Conservation (phyloP, 2,797 vertebrate genomes). For the Eurystomus glaucurus region DNA sequence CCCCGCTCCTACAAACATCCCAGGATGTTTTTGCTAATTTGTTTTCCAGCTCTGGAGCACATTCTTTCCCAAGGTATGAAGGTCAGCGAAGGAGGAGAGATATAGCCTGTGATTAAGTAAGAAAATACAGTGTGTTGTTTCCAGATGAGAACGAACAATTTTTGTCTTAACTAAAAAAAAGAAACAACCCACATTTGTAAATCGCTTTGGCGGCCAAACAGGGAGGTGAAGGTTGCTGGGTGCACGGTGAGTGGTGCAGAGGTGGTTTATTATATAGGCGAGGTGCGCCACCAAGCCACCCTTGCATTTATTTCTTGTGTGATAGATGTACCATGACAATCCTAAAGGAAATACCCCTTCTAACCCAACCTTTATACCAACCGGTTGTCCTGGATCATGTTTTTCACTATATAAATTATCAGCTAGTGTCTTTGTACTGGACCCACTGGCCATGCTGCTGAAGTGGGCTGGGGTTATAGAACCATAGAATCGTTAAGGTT, state of each 20-base stretch:
- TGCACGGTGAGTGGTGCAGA: neutral
- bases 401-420: neutral
- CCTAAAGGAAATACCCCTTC: neutral
- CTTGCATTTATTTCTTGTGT: neutral
- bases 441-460: accelerated
- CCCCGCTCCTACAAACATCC: neutral
- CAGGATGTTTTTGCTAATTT: neutral
- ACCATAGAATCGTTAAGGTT: too few relatives aligned
- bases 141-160: neutral
- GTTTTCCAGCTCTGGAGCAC: neutral
- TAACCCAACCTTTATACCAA: neutral
- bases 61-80: slow-evolving; percentile 48
- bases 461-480: accelerated
- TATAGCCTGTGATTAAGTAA: neutral
- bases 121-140: neutral
- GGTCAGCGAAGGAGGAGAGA: neutral
- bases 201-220: neutral
- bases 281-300: neutral
- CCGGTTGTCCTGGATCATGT: neutral
- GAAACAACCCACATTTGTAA: neutral
- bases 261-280: neutral
- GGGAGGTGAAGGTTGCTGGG: neutral
- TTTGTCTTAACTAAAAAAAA: neutral
- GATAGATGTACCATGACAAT: neutral
- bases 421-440: neutral